Evolutionary conservation across 2,888 invertebrate genomes (phyloP), one percentile per base, ranked within the genome.

Genomic region (Lasioglossum lativentre): DNA sequence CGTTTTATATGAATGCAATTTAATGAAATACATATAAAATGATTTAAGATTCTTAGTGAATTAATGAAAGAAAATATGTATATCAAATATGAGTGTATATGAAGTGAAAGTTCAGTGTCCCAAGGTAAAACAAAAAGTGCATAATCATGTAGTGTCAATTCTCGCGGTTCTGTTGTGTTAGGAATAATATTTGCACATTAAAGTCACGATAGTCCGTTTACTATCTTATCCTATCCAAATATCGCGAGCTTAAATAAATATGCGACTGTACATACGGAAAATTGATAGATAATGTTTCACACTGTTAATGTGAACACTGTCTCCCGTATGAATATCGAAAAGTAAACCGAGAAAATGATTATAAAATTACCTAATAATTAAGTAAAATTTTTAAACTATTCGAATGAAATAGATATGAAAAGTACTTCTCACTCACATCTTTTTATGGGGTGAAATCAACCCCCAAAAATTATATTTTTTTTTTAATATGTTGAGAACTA

Each of bases 171-270:
- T 34, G 30, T 27, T 1, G 63, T 42, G 10, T 34, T 34, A 71
- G 42, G 5, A n/a, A 42, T 23, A 78, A n/a, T 75, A n/a, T 75
- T 52, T 68, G 23, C 47, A 52, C 30, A 34, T 68, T 40, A 42
- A 47, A 16, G 30, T 68, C 14, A 1, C 8, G 23, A 70, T n/a
- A 42, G 19, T n/a, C 40, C 68, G n/a, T 75, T 30, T 68, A 34
- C 38, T 12, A 23, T 56, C 1, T 56, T 16, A 23, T 56, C n/a
- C 34, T 6, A 34, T 10, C 45, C 45, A 47, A 76, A 76, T 19
- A 4, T n/a, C 10, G 5, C 5, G 2, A 40, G 27, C 4, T 4
- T 34, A 14, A 42, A 16, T 4, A 56, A 56, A 10, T 16, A 16
- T 12, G 16, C 6, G 56, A 23, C 27, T 40, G 14, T 68, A 70